Percentiles rank a stretch among this genome's conserved stretches.
Evolutionary conservation across 2,113 vertebrate species (phyloP).

Genomic region (Anolis carolinensis): DNA sequence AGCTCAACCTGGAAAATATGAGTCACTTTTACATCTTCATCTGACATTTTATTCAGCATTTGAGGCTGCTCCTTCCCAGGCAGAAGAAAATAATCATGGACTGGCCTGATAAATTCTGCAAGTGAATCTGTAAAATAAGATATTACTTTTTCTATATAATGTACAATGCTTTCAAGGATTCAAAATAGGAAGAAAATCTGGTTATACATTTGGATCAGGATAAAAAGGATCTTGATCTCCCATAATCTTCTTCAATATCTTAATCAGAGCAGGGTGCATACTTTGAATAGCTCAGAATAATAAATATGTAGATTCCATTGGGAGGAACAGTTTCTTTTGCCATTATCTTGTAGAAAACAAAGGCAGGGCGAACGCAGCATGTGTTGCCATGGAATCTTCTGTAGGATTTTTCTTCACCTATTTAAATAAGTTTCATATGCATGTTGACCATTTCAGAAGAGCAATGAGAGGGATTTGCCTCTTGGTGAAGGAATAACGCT

Average conservation of each 20-base stretch:
- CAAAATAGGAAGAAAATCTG: slow-evolving; percentile 13
- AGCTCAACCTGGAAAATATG: too few relatives aligned
- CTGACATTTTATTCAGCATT: too few relatives aligned
- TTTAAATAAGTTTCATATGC: neutral
- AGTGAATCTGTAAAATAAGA: neutral
- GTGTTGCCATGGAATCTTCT: neutral
- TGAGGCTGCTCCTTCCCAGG: neutral
- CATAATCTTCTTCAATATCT: slow-evolving; percentile 36
- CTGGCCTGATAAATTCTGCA: neutral
- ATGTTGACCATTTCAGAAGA: neutral
- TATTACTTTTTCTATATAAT: neutral
- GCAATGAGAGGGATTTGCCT: neutral
- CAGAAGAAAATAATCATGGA: neutral
- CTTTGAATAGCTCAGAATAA: neutral
- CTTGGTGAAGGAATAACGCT: neutral
- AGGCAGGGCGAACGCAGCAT: neutral
- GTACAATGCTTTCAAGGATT: neutral
- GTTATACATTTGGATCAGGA: neutral
- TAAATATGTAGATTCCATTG: neutral
- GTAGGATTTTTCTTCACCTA: neutral
- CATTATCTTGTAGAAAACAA: neutral
- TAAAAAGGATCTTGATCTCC: neutral
- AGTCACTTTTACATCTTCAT: too few relatives aligned
- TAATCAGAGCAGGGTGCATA: slow-evolving; percentile 15
- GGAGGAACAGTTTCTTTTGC: neutral